phyloP scores from a whole-genome alignment of 2,113 vertebrate genomes.

The Muntiacus reevesi region DNA sequence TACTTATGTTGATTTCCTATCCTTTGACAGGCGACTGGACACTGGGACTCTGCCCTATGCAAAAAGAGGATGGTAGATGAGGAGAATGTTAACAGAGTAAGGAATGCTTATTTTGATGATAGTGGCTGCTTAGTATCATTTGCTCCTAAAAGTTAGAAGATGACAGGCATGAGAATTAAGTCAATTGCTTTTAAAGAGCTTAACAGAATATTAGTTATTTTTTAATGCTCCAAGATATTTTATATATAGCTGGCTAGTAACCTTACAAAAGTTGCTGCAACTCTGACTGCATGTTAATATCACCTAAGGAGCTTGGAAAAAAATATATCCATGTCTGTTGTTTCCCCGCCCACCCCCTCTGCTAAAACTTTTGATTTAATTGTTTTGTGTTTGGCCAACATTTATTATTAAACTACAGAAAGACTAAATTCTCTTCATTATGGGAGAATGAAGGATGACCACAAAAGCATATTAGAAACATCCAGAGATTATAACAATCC shows the following conservation, averaged over 20 bases:
- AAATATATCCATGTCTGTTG: background rate
- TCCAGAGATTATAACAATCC: conserved; percentile 83
- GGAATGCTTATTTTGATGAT: background rate
- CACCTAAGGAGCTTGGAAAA: background rate
- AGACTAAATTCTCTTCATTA: conserved; percentile 91
- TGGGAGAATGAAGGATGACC: conserved; percentile 86
- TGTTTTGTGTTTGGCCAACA: conserved; percentile 69
- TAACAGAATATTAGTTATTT: background rate
- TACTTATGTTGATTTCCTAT: background rate
- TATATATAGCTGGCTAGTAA: background rate
- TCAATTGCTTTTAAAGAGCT: background rate
- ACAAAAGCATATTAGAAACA: conserved; percentile 83
- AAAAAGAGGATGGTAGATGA: background rate
- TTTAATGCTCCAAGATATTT: background rate
- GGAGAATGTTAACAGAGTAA: background rate
- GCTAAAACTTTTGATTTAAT: background rate
- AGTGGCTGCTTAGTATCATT: background rate
- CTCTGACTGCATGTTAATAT: background rate
- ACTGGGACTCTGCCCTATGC: background rate
- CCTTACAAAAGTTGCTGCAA: background rate
- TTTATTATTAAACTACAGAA: conserved; percentile 97
- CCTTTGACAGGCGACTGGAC: background rate
- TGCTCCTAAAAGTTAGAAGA: background rate
- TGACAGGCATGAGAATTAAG: background rate
- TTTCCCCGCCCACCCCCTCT: rapidly evolving